Conservation (phyloP, 2,888 invertebrate species). For the Lithodes maja region DNA sequence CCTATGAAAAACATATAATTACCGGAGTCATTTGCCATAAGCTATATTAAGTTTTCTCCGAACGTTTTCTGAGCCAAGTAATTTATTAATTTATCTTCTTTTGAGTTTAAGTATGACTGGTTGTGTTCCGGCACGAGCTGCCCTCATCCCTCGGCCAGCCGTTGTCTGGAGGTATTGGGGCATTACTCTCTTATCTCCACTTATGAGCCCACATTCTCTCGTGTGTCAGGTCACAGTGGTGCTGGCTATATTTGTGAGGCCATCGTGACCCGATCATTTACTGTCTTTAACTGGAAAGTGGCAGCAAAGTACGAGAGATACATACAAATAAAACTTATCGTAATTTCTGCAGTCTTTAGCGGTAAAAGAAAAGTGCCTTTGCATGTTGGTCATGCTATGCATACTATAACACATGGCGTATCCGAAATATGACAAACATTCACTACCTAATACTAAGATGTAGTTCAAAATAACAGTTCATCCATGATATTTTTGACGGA, state of each 20-base stretch:
- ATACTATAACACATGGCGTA: too few species aligned
- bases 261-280: conserved; percentile 56
- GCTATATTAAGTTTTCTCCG: too few species aligned
- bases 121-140: conserved; percentile 46
- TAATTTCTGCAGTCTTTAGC: too few species aligned
- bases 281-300: conserved; percentile 39
- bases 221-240: conserved; percentile 22
- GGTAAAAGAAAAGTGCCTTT: too few species aligned
- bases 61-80: neutral
- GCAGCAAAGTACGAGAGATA: conserved; percentile 28
- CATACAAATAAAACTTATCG: too few species aligned
- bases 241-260: conserved; percentile 37
- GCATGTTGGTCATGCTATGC: too few species aligned
- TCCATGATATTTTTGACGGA: too few species aligned
- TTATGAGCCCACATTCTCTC: conserved; percentile 34
- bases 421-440: too few species aligned
- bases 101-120: conserved; percentile 12
- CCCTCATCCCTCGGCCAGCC: conserved; percentile 34
- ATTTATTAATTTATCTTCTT: neutral
- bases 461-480: too few species aligned
- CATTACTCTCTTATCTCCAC: conserved; percentile 54
- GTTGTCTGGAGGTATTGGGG: conserved; percentile 59
- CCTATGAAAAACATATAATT: too few species aligned
- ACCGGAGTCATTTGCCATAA: too few species aligned
- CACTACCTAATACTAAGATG: too few species aligned